phyloP scores from a whole-genome alignment of 1,140 invertebrate genomes.

The Diploscapter pachys region DNA sequence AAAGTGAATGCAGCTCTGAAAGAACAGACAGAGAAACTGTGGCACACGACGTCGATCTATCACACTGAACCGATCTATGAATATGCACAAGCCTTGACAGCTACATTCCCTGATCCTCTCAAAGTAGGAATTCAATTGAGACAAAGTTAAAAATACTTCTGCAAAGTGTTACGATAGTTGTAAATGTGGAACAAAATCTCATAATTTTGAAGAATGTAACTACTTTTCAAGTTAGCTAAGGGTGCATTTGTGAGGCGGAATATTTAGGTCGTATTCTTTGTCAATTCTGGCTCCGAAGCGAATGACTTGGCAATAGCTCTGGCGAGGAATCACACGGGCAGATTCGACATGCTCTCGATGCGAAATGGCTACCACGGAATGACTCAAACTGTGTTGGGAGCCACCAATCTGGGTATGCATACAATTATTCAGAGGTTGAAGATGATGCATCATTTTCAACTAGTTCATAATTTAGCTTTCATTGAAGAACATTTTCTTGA shows the following conservation, averaged over 20 bases:
- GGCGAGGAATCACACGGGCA: conserved; percentile 77
- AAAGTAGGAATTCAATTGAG: conserved; percentile 66
- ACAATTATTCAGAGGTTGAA: no score
- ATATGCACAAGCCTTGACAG: conserved; percentile 77
- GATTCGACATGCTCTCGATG: conserved; percentile 79
- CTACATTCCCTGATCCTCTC: conserved; percentile 77
- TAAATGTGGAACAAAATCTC: neutral
- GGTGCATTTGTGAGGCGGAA: neutral
- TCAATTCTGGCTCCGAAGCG: conserved; percentile 93
- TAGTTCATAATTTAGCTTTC: no score
- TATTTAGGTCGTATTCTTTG: conserved; percentile 69
- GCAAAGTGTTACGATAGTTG: neutral
- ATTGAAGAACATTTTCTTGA: no score
- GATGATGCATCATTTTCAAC: no score
- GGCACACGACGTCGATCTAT: conserved; percentile 84
- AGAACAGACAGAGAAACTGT: conserved; percentile 76
- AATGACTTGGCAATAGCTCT: conserved; percentile 88
- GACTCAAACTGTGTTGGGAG: conserved; percentile 75
- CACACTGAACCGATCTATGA: conserved; percentile 82
- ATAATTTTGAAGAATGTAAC: neutral
- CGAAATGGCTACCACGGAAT: conserved; percentile 85
- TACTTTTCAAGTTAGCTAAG: no score
- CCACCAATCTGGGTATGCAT: conserved; percentile 71
- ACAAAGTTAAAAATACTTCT: conserved; percentile 10
- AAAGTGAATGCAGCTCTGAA: conserved; percentile 72